Evolutionary conservation across 2,113 vertebrate genomes (phyloP), one percentile per base, ranked within the genome.

Genomic region (Limnothrissa miodon): DNA sequence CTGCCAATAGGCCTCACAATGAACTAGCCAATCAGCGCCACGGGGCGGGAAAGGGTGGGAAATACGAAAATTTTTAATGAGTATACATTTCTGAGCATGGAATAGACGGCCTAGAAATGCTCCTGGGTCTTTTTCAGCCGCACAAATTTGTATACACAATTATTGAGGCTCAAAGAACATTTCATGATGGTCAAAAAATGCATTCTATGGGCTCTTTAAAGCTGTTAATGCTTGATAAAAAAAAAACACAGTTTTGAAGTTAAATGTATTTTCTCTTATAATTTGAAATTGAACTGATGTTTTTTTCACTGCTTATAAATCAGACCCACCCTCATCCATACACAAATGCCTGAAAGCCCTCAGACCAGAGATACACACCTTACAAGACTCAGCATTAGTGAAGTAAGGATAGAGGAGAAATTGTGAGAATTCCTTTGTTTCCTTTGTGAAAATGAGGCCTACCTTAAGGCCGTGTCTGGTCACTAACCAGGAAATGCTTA

Each of bases 401-500:
- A 15, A 70, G 29, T 70, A 33, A 13, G 62, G 25, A 25, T 70
- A 15, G 62, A 70, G 62, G 8, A 17, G 62, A 39, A 17, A 29
- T 33, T 36, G 11, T 33, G 29, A 74, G 29, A 11, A 33, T 74
- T 74, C 33, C 1, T 36, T 15, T 70, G 29, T 33, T 36, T 74
- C 66, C 66, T 36, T 4, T 74, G 29, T 74, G 29, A 36, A 74
- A 74, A 83, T 80, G 81, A 83, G 29, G 45, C 83, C n/a, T 81
- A 83, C 82, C 45, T 39, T 44, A 86, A 88, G 80, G 86, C 85
- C 90, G 79, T 93, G 91, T 91, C 83, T 85, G 88, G 88, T 93
- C 92, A 90, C 91, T 93, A 85, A 90, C 87, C 92, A 36, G 66
- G 13, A 74, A 93, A 45, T 92, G 93, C 93, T 93, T 90, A 93